Conservation (phyloP, 2,113 vertebrate genomes). For the Forbesichthys agassizii region DNA sequence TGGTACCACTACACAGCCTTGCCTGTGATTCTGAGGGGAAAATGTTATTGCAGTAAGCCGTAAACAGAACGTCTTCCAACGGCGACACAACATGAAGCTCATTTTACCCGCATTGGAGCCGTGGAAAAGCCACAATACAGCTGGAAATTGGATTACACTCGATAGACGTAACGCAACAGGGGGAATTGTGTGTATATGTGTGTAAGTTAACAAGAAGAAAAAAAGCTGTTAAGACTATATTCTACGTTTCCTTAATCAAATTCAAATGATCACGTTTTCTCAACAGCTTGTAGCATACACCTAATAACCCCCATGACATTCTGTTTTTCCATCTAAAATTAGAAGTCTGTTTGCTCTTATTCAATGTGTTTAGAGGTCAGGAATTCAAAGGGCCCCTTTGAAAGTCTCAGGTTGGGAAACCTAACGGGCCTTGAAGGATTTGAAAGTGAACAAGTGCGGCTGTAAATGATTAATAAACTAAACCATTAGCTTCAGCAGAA, state of each 20-base stretch:
- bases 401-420: conserved; percentile 30
- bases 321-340: conserved; percentile 45
- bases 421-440: background rate
- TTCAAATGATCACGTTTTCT: conserved; percentile 36
- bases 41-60: conserved; percentile 68
- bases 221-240: background rate
- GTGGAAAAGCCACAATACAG: conserved; percentile 34
- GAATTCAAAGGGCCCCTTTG: conserved; percentile 52
- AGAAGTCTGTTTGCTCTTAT: conserved; percentile 49
- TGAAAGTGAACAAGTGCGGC: background rate
- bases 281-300: conserved; percentile 1
- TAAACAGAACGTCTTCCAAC: conserved; percentile 69
- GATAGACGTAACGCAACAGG: conserved; percentile 18
- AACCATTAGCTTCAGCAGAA: no score
- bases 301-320: conserved; percentile 10
- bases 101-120: conserved; percentile 28
- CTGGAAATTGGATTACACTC: conserved; percentile 28
- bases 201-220: background rate
- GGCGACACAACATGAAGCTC: conserved; percentile 59
- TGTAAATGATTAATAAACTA: background rate
- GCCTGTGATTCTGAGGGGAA: conserved; percentile 71
- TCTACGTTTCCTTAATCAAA: conserved; percentile 26
- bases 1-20: conserved; percentile 61
- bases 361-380: conserved; percentile 39
- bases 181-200: conserved; percentile 18